phyloP scores from a whole-genome alignment of 2,113 vertebrate species.

The Meles meles region DNA sequence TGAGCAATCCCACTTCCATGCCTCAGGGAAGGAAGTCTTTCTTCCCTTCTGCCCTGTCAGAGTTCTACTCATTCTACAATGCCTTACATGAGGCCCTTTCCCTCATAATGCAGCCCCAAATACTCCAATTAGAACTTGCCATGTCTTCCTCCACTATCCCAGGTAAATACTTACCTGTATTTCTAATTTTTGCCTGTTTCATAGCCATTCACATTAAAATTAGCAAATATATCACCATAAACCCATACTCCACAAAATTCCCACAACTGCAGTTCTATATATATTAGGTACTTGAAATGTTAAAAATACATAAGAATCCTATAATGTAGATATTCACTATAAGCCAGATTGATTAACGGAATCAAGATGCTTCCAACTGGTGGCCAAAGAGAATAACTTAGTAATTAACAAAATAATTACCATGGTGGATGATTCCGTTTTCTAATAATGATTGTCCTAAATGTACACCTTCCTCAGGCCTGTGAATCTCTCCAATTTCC shows the following conservation, averaged over 20 bases:
- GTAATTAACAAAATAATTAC: conserved; percentile 78
- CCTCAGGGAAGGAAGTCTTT: too few species aligned
- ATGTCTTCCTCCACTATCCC: background rate
- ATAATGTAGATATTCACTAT: background rate
- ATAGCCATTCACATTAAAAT: background rate
- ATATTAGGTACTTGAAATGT: background rate
- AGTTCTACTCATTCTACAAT: background rate
- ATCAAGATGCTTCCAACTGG: background rate
- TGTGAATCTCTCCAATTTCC: conserved; percentile 96
- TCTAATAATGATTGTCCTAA: conserved; percentile 97
- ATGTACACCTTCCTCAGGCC: conserved; percentile 96
- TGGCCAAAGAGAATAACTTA: background rate
- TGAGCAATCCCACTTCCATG: background rate
- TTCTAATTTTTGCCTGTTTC: background rate
- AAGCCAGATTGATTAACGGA: background rate
- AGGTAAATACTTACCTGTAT: background rate
- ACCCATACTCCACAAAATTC: background rate
- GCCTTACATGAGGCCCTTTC: background rate
- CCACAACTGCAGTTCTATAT: background rate
- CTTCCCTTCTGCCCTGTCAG: too few species aligned
- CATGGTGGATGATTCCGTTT: conserved; percentile 98
- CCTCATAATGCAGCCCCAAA: background rate
- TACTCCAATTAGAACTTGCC: background rate
- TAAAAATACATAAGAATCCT: background rate
- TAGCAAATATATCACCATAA: background rate